Percentiles rank a stretch among this genome's conserved stretches.
These are phyloP conservation scores for Magallana ariakensis DNA, from an alignment of 1,140 invertebrate genomes.

Conservation along the genomic window DNA sequence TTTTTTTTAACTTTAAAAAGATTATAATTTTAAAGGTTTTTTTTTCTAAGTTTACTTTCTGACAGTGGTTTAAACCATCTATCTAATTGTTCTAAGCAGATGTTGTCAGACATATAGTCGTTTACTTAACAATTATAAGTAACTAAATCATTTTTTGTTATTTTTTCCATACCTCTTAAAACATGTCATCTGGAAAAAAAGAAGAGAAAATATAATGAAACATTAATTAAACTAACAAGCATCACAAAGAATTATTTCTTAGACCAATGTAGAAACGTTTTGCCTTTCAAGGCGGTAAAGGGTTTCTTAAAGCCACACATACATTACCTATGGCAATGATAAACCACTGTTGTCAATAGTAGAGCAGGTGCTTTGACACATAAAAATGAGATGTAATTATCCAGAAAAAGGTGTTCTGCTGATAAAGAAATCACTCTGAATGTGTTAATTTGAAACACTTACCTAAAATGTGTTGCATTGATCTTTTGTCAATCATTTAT, in stretches of 20 bases:
- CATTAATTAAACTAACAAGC: slow-evolving; percentile 13
- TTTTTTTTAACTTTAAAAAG: not conserved
- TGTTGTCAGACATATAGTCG: not conserved
- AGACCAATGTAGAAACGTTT: not conserved
- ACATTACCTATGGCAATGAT: slow-evolving; percentile 10
- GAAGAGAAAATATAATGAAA: not conserved
- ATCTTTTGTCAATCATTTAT: not conserved
- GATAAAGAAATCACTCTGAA: slow-evolving; percentile 10
- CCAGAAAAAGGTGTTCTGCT: slow-evolving; percentile 16
- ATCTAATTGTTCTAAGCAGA: not conserved
- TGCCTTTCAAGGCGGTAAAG: not conserved
- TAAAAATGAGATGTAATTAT: slow-evolving; percentile 28
- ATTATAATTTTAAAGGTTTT: not conserved
- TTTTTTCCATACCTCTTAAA: not conserved
- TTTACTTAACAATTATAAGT: not conserved
- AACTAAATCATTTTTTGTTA: not conserved
- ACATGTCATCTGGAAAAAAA: not conserved
- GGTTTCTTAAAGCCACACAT: not conserved
- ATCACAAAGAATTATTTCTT: slow-evolving; percentile 5
- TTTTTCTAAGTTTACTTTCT: not conserved
- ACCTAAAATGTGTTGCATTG: not conserved
- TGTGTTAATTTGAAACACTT: not conserved
- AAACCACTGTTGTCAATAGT: slow-evolving; percentile 13
- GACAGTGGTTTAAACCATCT: not conserved
- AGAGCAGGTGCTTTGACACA: slow-evolving; percentile 13